These are phyloP conservation scores for Cavia porcellus DNA, from an alignment of 2,113 vertebrate species.

Conservation along the genomic window DNA sequence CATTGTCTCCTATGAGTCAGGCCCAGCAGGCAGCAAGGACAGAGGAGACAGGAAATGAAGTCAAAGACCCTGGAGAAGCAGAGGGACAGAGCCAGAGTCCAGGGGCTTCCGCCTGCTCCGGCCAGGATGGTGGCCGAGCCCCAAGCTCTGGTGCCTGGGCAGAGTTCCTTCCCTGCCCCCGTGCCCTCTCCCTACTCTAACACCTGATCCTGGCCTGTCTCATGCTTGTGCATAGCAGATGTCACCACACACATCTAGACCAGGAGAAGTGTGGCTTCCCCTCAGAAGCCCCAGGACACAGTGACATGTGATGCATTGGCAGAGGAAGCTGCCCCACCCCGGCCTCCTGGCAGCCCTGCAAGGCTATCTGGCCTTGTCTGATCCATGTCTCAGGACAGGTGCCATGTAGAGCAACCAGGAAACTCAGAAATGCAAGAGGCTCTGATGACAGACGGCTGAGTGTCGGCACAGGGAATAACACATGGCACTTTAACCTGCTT, in stretches of 20 bases:
- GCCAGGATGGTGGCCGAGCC: background rate
- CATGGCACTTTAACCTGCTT: background rate
- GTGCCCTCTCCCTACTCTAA: background rate
- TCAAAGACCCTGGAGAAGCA: background rate
- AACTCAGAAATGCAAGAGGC: background rate
- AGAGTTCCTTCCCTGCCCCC: too few relatives aligned
- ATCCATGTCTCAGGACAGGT: background rate
- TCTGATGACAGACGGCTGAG: background rate
- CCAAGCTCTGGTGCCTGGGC: background rate
- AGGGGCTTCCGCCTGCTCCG: background rate
- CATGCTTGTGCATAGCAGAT: rapidly evolving
- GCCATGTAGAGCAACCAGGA: background rate
- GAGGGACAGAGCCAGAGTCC: background rate
- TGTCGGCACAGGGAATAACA: background rate
- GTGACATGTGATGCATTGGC: background rate
- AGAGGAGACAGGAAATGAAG: constrained; percentile 61
- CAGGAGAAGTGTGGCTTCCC: background rate
- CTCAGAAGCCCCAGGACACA: background rate
- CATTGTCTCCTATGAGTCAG: constrained; percentile 68
- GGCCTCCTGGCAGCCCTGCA: background rate
- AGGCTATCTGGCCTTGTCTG: background rate
- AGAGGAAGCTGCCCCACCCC: background rate
- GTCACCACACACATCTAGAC: background rate
- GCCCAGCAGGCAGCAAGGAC: constrained; percentile 40
- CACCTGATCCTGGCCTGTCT: background rate